Evolutionary conservation across 2,113 vertebrate species (phyloP), one percentile per base, ranked within the genome.

Genomic region (Marmota flaviventris): DNA sequence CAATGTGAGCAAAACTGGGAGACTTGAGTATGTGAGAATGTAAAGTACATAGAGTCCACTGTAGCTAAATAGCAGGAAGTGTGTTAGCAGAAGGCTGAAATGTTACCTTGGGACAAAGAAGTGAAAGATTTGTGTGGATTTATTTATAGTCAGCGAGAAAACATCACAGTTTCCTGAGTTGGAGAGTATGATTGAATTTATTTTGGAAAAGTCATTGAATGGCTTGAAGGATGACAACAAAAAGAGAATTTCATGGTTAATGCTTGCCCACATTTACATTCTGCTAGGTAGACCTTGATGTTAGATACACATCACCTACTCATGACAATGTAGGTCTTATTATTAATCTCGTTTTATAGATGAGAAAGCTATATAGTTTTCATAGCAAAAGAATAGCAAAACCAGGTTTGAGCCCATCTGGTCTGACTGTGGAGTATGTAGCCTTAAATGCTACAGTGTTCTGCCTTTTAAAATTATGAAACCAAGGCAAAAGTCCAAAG

Each of bases 161-260:
- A 0, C 70, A 53, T 70, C 72, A 75, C 18, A 42, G 24, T 14
- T 45, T 81, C 92, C 67, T 88, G 53, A 82, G n/a, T 2, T 94
- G 37, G 56, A 65, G 65, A 48, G 34, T 24, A 53, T 14, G 24
- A 58, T 73, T 32, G 14, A 37, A 87, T 76, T 95, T 91, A 73
- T 45, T 79, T 96, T 88, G 69, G 56, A 88, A 91, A 91, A 32
- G 20, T 82, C 76, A 56, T 48, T 82, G 58, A 85, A 39, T 78
- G 51, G 39, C 39, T 39, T 39, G 13, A 18, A 82, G 0, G 22
- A 58, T 73, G 48, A 4, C 63, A 89, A 45, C 27, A 39, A 53
- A 27, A 90, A 70, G 37, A 95, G 65, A 70, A 65, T 72, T 53
- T 78, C 13, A 65, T 58, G 51, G 48, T 63, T 75, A n/a, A 63